A percentile compares a stretch with the other conserved stretches of the same genome.
These are phyloP conservation scores for Lysandra coridon DNA, from an alignment of 2,888 invertebrate species.

Conservation along the genomic window DNA sequence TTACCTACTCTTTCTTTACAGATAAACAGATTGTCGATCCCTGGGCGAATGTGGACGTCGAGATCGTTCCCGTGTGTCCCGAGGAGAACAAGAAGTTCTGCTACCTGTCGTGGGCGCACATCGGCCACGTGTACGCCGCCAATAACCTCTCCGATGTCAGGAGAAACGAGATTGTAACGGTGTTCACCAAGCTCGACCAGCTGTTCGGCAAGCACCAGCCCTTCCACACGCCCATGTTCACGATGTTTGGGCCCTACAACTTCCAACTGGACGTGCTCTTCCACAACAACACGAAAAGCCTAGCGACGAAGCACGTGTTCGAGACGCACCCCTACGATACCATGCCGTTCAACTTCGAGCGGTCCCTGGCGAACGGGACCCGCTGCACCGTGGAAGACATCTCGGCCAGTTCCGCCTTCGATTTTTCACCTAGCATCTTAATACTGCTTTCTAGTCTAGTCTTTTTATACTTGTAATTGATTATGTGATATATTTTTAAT, in stretches of 20 bases:
- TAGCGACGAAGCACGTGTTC: slow-evolving; percentile 56
- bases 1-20: slow-evolving; percentile 41
- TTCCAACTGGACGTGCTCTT: slow-evolving; percentile 84
- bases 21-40: slow-evolving; percentile 64
- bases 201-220: slow-evolving; percentile 83
- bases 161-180: slow-evolving; percentile 84
- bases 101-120: slow-evolving; percentile 84
- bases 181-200: slow-evolving; percentile 85
- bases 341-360: slow-evolving; percentile 67
- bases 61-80: slow-evolving; percentile 81
- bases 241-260: slow-evolving; percentile 86
- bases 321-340: slow-evolving; percentile 59
- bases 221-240: slow-evolving; percentile 82
- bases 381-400: slow-evolving; percentile 52
- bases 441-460: slow-evolving; percentile 54
- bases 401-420: slow-evolving; percentile 50
- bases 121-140: slow-evolving; percentile 84
- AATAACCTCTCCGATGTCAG: slow-evolving; percentile 78
- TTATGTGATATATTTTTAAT: slow-evolving; percentile 27
- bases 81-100: slow-evolving; percentile 76
- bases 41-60: slow-evolving; percentile 56
- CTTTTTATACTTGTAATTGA: slow-evolving; percentile 45
- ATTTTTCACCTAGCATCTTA: slow-evolving; percentile 47
- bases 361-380: slow-evolving; percentile 48
- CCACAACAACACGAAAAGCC: slow-evolving; percentile 75